phyloP scores from a whole-genome alignment of 2,888 invertebrate genomes.

The Carterocephalus palaemon region DNA sequence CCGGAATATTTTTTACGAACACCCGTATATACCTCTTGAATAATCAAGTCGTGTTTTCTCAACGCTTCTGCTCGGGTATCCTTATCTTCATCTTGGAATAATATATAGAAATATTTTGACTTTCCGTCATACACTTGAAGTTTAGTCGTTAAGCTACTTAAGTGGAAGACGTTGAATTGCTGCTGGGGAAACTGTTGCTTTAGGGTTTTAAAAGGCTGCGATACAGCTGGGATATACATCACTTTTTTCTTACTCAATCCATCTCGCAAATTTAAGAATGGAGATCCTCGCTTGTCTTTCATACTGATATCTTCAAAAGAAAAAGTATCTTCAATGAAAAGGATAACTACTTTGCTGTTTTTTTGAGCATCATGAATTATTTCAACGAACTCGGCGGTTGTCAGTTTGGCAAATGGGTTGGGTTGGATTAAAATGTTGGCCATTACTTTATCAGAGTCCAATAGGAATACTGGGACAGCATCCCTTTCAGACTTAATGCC shows the following conservation, averaged over 20 bases:
- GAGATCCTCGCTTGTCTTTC: constrained; percentile 47
- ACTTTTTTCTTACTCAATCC: constrained; percentile 40
- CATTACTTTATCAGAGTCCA: constrained; percentile 44
- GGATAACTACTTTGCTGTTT: constrained; percentile 39
- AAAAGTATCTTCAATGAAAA: constrained; percentile 54
- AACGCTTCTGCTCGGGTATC: constrained; percentile 40
- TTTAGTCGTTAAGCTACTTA: constrained; percentile 36
- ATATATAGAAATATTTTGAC: constrained; percentile 50
- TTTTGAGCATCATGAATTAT: constrained; percentile 41
- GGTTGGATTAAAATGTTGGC: constrained; percentile 31
- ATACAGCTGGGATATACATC: constrained; percentile 49
- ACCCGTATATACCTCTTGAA: constrained; percentile 43
- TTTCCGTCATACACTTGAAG: constrained; percentile 36
- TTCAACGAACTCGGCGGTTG: constrained; percentile 37
- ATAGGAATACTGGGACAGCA: constrained; percentile 48
- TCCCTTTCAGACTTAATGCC: constrained; percentile 32
- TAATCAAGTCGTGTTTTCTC: constrained; percentile 51
- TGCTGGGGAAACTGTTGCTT: constrained; percentile 38
- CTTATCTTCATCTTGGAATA: constrained; percentile 43
- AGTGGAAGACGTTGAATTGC: constrained; percentile 38
- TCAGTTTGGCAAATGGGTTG: constrained; percentile 49
- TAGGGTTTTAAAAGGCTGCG: constrained; percentile 43
- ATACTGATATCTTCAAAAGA: constrained; percentile 51
- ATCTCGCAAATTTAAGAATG: constrained; percentile 42
- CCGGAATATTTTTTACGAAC: constrained; percentile 38